Percentiles rank a stretch among this genome's conserved stretches.
Conservation (phyloP, 1,140 invertebrate species). For the Belonocnema kinseyi region DNA sequence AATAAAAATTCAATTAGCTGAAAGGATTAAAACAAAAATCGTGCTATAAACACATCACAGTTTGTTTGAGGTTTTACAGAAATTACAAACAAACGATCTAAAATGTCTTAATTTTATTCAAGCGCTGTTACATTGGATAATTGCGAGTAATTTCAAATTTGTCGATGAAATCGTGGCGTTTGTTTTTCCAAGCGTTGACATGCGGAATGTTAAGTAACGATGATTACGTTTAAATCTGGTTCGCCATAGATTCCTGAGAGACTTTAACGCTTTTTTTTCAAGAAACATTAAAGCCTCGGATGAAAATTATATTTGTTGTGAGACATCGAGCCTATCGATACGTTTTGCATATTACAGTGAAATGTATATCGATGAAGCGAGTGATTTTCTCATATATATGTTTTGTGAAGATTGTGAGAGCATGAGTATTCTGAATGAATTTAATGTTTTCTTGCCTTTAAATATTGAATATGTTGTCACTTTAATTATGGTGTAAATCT, state of each 20-base stretch:
- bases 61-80: not conserved
- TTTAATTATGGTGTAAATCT: not conserved
- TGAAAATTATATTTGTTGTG: no score
- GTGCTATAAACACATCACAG: no score
- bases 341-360: not conserved
- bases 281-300: no score
- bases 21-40: no score
- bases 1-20: no score
- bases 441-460: conserved; percentile 16
- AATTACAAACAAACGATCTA: not conserved
- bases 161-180: not conserved
- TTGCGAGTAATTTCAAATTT: conserved; percentile 4
- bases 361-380: conserved; percentile 3
- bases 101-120: conserved; percentile 29
- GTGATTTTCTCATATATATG: conserved; percentile 14
- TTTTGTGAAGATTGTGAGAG: conserved; percentile 14
- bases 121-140: conserved; percentile 21
- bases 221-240: not conserved
- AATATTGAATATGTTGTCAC: not conserved
- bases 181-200: conserved; percentile 6
- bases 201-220: not conserved
- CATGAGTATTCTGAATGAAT: conserved; percentile 10
- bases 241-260: not conserved
- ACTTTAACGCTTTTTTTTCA: not conserved
- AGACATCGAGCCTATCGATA: no score